A percentile compares a stretch with the other conserved stretches of the same genome.
Evolutionary conservation across 2,797 vertebrate genomes (phyloP).

Genomic region (Ceryle rudis): DNA sequence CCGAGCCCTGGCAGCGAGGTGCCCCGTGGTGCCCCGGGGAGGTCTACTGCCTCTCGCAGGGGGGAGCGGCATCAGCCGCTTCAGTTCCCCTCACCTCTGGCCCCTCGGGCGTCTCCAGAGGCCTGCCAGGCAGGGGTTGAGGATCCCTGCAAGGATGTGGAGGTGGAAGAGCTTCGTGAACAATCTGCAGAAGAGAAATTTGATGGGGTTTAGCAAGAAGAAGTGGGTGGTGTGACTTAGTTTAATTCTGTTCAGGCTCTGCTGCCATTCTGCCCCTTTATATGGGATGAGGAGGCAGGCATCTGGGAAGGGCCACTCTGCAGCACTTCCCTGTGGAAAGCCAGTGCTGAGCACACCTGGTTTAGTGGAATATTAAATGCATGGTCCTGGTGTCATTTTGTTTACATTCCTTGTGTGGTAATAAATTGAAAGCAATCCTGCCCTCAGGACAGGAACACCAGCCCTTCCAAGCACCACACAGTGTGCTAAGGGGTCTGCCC

Average conservation of each 20-base stretch:
- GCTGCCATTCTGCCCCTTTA: neutral
- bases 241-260: neutral
- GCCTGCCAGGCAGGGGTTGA: neutral
- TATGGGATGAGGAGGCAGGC: neutral
- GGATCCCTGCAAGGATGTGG: neutral
- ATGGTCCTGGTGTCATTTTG: neutral
- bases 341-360: accelerated
- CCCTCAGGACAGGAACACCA: neutral
- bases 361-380: neutral
- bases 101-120: accelerated
- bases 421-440: neutral
- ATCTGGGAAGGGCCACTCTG: neutral
- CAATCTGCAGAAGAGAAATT: neutral
- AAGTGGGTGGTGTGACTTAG: neutral
- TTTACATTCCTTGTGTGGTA: neutral
- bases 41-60: neutral
- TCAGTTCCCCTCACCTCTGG: neutral
- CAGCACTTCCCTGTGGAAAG: neutral
- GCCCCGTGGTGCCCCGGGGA: neutral
- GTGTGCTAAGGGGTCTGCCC: neutral
- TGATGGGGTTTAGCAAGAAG: neutral
- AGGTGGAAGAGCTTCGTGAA: neutral
- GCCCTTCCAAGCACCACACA: neutral
- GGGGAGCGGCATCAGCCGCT: neutral
- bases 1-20: constrained; percentile 6